A percentile compares a stretch with the other conserved stretches of the same genome.
phyloP scores from a whole-genome alignment of 64 coral and sea anemone species.

The Acropora yongei region DNA sequence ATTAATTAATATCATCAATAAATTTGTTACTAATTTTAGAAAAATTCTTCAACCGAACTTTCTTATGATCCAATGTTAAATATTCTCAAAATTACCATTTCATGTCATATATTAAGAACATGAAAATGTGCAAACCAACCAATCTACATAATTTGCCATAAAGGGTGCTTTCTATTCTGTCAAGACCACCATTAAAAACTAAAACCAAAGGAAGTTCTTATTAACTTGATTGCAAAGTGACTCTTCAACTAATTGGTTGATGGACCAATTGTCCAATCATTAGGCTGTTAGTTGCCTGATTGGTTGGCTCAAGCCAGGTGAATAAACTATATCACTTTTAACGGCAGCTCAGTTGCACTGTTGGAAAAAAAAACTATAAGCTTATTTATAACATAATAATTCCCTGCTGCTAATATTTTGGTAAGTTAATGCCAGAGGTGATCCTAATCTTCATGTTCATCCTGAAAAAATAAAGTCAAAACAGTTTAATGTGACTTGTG shows the following conservation, averaged over 20 bases:
- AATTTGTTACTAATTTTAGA: neutral
- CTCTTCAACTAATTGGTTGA: neutral
- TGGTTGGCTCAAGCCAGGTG: too few species aligned
- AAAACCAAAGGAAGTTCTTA: neutral
- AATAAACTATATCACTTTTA: neutral
- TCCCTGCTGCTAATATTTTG: neutral
- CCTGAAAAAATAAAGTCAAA: neutral
- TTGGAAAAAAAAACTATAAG: too few species aligned
- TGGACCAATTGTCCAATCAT: neutral
- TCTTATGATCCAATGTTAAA: too few species aligned
- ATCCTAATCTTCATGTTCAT: constrained; percentile 49
- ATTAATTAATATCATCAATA: neutral
- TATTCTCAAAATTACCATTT: neutral
- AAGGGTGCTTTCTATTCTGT: neutral
- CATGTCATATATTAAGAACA: too few species aligned
- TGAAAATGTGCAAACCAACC: neutral
- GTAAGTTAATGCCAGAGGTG: neutral
- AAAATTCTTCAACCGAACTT: too few species aligned
- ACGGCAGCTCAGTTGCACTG: neutral
- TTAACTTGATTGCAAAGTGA: neutral
- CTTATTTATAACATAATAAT: neutral
- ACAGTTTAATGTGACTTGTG: neutral
- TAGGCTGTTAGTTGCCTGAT: too few species aligned
- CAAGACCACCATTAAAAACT: neutral
- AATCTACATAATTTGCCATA: neutral